Conservation (phyloP, 1,140 invertebrate species). For the Pentalonia nigronervosa region DNA sequence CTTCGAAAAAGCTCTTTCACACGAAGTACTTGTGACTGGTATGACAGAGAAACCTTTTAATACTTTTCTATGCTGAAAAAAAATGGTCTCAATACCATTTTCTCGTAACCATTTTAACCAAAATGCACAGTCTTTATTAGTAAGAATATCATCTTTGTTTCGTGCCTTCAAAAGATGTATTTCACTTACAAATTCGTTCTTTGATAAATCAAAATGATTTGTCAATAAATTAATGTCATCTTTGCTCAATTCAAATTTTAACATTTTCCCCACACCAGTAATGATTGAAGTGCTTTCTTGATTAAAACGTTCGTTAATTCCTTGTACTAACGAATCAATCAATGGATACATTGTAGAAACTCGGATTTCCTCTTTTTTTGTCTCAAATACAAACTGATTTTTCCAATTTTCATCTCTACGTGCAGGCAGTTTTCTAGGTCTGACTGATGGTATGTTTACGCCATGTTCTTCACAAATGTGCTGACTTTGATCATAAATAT, state of each 20-base stretch:
- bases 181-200: no score
- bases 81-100: slow-evolving; percentile 22
- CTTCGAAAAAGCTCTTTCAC: slow-evolving; percentile 22
- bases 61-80: no score
- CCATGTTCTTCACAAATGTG: slow-evolving; percentile 43
- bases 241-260: no score
- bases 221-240: no score
- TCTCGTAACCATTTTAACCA: slow-evolving; percentile 12
- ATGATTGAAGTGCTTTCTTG: slow-evolving; percentile 8
- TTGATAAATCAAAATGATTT: no score
- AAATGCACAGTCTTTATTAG: slow-evolving; percentile 21
- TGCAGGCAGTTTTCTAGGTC: slow-evolving; percentile 46
- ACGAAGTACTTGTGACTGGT: neutral
- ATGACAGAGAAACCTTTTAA: slow-evolving; percentile 11
- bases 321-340: slow-evolving; percentile 30
- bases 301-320: neutral
- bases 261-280: neutral
- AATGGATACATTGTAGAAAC: slow-evolving; percentile 54
- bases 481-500: slow-evolving; percentile 40
- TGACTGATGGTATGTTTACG: slow-evolving; percentile 55
- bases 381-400: slow-evolving; percentile 36
- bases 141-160: slow-evolving; percentile 27
- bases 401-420: slow-evolving; percentile 21
- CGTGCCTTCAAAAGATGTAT: no score
- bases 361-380: slow-evolving; percentile 36